phyloP scores from a whole-genome alignment of 2,113 vertebrate species.

The Gila orcuttii region DNA sequence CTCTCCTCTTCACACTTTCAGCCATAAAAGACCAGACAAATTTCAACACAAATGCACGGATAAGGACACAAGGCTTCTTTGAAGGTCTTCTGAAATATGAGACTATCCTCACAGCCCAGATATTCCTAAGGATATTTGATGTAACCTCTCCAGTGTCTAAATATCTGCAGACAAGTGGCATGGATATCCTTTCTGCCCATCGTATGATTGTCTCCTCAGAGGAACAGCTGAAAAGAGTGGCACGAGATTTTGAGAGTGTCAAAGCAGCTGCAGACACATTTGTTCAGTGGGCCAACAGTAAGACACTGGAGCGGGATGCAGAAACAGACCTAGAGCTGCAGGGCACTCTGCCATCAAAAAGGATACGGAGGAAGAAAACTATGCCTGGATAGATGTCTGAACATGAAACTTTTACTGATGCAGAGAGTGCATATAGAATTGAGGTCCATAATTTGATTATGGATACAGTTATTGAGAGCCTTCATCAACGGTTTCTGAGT shows the following conservation, averaged over 20 bases:
- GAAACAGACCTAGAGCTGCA: neutral
- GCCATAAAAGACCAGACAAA: neutral
- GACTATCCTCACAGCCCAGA: slow-evolving; percentile 3
- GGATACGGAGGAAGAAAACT: neutral
- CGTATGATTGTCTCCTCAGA: neutral
- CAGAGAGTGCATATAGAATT: neutral
- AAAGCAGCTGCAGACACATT: slow-evolving; percentile 2
- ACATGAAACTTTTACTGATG: neutral
- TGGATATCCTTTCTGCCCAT: neutral
- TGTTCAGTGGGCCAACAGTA: neutral
- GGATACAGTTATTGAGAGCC: neutral
- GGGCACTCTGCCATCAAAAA: neutral
- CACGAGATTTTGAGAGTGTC: neutral
- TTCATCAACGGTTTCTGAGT: neutral
- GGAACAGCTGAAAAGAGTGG: neutral
- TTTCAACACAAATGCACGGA: neutral
- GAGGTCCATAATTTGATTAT: neutral
- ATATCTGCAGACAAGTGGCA: neutral
- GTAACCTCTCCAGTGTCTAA: neutral
- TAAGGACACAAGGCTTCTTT: neutral
- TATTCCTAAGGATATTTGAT: neutral
- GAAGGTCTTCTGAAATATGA: neutral
- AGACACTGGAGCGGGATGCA: neutral
- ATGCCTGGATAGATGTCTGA: neutral
- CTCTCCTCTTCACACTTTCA: neutral